A percentile compares a stretch with the other conserved stretches of the same genome.
Conservation (phyloP, 2,888 invertebrate species). For the Aromia moschata region DNA sequence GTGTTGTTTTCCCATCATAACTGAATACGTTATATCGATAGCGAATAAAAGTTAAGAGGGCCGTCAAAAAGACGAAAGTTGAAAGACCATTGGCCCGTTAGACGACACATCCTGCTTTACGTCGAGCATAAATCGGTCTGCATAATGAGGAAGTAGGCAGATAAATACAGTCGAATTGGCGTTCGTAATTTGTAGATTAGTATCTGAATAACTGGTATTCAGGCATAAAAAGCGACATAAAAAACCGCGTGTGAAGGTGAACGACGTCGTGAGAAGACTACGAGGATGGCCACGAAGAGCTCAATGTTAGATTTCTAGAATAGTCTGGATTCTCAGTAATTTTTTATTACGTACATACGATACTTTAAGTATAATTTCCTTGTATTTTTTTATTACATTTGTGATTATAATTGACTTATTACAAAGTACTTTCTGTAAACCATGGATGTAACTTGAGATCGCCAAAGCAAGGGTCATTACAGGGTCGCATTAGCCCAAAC, state of each 20-base stretch:
- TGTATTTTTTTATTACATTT: too few species aligned
- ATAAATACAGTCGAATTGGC: background rate
- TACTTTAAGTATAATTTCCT: background rate
- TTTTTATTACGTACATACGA: background rate
- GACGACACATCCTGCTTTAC: slow-evolving; percentile 1
- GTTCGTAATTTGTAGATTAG: slow-evolving; percentile 14
- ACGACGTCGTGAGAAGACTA: slow-evolving; percentile 17
- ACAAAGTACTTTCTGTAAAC: too few species aligned
- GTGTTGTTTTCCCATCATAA: too few species aligned
- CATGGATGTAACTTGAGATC: too few species aligned
- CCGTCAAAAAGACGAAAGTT: too few species aligned
- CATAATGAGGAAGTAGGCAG: background rate
- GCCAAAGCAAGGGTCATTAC: too few species aligned
- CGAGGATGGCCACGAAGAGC: slow-evolving; percentile 4
- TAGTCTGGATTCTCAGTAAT: background rate
- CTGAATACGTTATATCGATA: too few species aligned
- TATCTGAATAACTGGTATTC: slow-evolving; percentile 9
- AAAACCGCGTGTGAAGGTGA: slow-evolving; percentile 17
- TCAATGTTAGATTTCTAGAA: background rate
- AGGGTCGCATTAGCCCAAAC: too few species aligned
- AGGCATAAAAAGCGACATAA: slow-evolving; percentile 10
- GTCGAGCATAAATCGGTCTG: background rate
- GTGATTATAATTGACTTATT: background rate
- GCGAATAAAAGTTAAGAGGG: too few species aligned
- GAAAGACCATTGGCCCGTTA: too few species aligned